Base-by-base conservation (phyloP, 2,113 vertebrate species). In the Amphilophus citrinellus region DNA sequence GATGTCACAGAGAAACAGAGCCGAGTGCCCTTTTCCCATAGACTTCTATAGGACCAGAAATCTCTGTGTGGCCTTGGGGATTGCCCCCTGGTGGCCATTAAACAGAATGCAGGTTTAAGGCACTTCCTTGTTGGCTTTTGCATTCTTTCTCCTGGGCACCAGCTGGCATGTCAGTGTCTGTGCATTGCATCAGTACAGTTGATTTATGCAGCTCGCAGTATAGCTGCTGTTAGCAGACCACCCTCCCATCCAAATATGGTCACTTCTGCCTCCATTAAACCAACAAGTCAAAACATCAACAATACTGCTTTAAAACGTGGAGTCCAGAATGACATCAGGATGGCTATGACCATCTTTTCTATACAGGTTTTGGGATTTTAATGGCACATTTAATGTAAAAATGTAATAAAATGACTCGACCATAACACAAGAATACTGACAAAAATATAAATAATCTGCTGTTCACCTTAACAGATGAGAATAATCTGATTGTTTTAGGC, bases 11-110 rank as follows among this genome's bases (percentile, higher is more conserved):
- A 68, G 4, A 47, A 44, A 3, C 22, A 68, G 39, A 47, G 22
- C 13, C 24, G 7, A 60, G 58, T 6, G 8, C 0, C 0, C 14
- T 27, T 39, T 24, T 17, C 14, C n/a, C n/a, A 4, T 14, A 24
- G 39, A 66, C 63, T 47, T 68, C n/a, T 0, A 0, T 9, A 18
- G 14, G 42, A 27, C 5, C 22, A 10, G 10, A 47, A 10, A 0
- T 68, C 63, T 68, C 63, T 68, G 27, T 47, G 22, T 27, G 7
- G 42, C 42, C 65, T 47, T 47, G 0, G 0, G 22, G 22, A 18
- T 30, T 47, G 27, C 5, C 65, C 65, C 42, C 37, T 39, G 37
- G 37, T 39, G 37, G 37, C 37, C 37, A 39, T 39, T 9, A 44
- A 13, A 44, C 13, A 44, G 42, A 44, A 44, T 44, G 42, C 42